phyloP scores from a whole-genome alignment of 2,113 vertebrate species.

The Melanerpes aurifrons region DNA sequence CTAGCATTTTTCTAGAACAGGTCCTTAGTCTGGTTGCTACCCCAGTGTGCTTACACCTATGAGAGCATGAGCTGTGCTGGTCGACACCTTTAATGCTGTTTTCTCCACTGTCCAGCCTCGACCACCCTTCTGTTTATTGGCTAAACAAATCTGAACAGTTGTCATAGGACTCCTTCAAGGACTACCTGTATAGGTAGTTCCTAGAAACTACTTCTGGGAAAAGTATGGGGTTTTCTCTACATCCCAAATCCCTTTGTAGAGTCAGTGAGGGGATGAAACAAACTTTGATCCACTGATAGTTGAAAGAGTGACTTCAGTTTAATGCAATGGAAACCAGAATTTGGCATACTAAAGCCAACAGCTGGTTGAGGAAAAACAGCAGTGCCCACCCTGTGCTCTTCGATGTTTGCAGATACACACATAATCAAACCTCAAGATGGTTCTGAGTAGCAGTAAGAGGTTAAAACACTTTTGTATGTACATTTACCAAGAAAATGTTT shows the following conservation, averaged over 20 bases:
- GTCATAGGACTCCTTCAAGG: not conserved
- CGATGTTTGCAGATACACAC: not conserved
- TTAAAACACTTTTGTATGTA: not conserved
- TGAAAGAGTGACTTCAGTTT: not conserved
- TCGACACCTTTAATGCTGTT: not conserved
- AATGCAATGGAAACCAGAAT: not conserved
- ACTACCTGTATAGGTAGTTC: not conserved
- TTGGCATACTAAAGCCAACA: constrained; percentile 20
- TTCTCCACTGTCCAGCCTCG: not conserved
- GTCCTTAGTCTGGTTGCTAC: not conserved
- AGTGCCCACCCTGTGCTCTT: not conserved
- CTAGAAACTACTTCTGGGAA: not conserved
- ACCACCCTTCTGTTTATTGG: not conserved
- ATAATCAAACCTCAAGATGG: not conserved
- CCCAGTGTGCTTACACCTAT: not conserved
- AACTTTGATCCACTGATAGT: constrained; percentile 1
- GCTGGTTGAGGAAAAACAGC: not conserved
- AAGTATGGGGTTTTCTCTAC: not conserved
- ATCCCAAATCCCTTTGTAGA: not conserved
- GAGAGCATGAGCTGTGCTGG: not conserved
- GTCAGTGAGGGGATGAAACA: not conserved
- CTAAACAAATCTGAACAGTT: not conserved
- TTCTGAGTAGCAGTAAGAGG: not conserved
- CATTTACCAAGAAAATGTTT: not conserved
- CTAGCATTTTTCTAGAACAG: not conserved